phyloP scores from a whole-genome alignment of 30 jellyfish, hydroid and myxozoan genomes.

The Turritopsis rubra region DNA sequence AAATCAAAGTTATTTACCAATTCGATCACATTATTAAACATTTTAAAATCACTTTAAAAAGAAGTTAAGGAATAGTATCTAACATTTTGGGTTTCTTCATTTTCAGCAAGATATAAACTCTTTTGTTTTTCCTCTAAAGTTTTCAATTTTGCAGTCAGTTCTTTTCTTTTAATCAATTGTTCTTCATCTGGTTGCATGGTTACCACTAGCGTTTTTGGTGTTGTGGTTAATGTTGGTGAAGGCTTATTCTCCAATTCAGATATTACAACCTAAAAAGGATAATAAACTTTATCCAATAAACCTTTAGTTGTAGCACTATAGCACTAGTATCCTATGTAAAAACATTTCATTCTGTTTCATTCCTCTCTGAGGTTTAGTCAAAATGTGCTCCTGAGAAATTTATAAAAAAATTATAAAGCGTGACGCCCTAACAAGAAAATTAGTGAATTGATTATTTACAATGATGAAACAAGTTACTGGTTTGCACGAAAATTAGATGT shows the following conservation, averaged over 20 bases:
- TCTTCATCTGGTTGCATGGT: conserved; percentile 12
- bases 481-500: too few relatives aligned
- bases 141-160: not conserved
- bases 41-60: not conserved
- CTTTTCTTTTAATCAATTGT: not conserved
- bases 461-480: too few relatives aligned
- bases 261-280: not conserved
- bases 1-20: too few relatives aligned
- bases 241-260: not conserved
- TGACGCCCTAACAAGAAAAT: too few relatives aligned
- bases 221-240: not conserved
- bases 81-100: not conserved
- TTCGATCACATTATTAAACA: not conserved
- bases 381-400: too few relatives aligned
- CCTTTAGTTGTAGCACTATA: not conserved
- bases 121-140: not conserved
- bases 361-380: too few relatives aligned
- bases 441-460: too few relatives aligned
- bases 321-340: not conserved
- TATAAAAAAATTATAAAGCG: too few relatives aligned
- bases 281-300: not conserved
- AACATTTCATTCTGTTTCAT: not conserved
- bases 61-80: too few relatives aligned
- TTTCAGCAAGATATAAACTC: not conserved
- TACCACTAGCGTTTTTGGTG: conserved; percentile 3